Conservation (phyloP, 2,888 invertebrate species). For the Patella pellucida region DNA sequence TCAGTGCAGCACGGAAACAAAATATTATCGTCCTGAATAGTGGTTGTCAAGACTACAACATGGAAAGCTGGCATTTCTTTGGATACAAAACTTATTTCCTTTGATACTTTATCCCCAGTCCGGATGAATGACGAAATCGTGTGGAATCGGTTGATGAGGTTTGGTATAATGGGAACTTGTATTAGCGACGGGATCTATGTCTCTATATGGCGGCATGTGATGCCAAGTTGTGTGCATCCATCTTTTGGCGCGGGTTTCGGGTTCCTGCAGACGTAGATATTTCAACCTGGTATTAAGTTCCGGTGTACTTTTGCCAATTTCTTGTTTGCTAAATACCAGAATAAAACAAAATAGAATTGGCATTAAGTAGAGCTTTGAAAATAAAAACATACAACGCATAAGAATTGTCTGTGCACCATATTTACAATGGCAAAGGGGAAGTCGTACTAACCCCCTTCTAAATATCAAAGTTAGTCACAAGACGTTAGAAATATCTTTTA, state of each 20-base stretch:
- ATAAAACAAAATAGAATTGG: too few species aligned
- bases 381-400: not conserved
- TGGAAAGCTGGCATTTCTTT: too few species aligned
- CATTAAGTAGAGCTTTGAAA: not conserved
- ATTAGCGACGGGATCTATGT: conserved; percentile 48
- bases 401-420: not conserved
- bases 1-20: too few species aligned
- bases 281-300: conserved; percentile 15
- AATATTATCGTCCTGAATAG: too few species aligned
- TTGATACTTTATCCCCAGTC: conserved; percentile 58
- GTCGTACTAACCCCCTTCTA: too few species aligned
- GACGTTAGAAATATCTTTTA: too few species aligned
- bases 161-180: conserved; percentile 58
- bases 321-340: too few species aligned
- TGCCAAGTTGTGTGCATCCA: conserved; percentile 69
- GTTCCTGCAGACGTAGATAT: conserved; percentile 57
- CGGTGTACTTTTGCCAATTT: too few species aligned
- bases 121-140: conserved; percentile 65
- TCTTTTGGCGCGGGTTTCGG: conserved; percentile 55
- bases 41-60: too few species aligned
- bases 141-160: conserved; percentile 50
- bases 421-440: not conserved
- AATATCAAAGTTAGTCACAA: too few species aligned
- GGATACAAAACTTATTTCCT: too few species aligned
- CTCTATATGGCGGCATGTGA: conserved; percentile 59